phyloP scores from a whole-genome alignment of 2,113 vertebrate species.

The Clarias batrachus region DNA sequence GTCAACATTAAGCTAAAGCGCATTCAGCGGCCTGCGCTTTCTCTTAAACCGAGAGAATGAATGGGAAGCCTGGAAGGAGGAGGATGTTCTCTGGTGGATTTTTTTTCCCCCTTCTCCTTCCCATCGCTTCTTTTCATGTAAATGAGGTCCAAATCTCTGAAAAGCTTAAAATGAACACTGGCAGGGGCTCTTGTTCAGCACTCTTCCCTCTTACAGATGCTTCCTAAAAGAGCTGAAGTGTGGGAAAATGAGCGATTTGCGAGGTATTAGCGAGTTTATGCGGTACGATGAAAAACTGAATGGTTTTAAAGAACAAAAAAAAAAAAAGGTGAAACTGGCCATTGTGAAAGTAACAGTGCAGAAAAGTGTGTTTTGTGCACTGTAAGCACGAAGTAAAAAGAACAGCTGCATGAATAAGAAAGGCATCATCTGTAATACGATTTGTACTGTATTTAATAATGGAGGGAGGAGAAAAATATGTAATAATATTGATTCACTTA shows the following conservation, averaged over 20 bases:
- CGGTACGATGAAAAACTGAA: not conserved
- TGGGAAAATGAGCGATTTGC: conserved; percentile 38
- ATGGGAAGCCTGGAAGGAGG: conserved; percentile 34
- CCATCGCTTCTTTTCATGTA: conserved; percentile 44
- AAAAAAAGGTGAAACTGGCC: not conserved
- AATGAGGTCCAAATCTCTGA: conserved; percentile 44
- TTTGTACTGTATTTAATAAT: too few species aligned
- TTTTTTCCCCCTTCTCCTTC: conserved; percentile 29
- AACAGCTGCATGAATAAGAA: not conserved
- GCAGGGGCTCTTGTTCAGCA: conserved; percentile 46
- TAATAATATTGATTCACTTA: too few species aligned
- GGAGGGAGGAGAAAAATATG: too few species aligned
- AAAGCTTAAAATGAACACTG: conserved; percentile 49
- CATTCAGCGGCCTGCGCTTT: conserved; percentile 28
- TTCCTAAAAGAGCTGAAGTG: conserved; percentile 18
- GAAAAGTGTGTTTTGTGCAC: not conserved
- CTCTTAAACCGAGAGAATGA: conserved; percentile 27
- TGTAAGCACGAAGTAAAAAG: not conserved
- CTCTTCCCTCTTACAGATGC: conserved; percentile 27
- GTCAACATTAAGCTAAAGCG: conserved; percentile 35
- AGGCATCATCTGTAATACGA: not conserved
- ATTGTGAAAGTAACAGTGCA: too few species aligned
- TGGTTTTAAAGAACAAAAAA: not conserved
- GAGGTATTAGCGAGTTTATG: not conserved
- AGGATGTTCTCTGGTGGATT: conserved; percentile 36